Percentiles rank a stretch among this genome's conserved stretches.
These are phyloP conservation scores for Larimichthys polyactis DNA, from an alignment of 2,113 vertebrate species.

Conservation along the genomic window DNA sequence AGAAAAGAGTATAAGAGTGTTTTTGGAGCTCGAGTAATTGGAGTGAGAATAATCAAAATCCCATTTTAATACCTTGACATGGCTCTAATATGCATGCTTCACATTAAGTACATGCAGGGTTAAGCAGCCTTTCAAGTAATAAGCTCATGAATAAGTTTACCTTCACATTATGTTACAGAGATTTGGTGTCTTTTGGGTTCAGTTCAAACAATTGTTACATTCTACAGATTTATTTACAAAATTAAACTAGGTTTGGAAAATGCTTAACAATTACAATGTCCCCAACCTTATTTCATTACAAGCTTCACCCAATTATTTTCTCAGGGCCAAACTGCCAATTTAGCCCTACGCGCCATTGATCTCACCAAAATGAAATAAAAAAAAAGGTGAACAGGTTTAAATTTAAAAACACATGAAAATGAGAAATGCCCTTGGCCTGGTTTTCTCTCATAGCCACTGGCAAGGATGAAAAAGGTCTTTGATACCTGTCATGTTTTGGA, in stretches of 20 bases:
- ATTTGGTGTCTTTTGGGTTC: not conserved
- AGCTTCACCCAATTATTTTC: conserved; percentile 30
- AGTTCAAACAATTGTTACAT: not conserved
- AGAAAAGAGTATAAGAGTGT: too few species aligned
- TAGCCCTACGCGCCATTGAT: conserved; percentile 17
- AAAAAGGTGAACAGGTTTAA: conserved; percentile 14
- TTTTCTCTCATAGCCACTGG: not conserved
- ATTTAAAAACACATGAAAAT: conserved; percentile 33
- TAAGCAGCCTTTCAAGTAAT: conserved; percentile 15
- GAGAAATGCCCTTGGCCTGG: conserved; percentile 27
- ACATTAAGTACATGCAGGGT: conserved; percentile 9
- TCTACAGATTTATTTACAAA: not conserved
- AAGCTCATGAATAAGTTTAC: conserved; percentile 32
- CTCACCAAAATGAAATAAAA: conserved; percentile 11
- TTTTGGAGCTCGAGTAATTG: not conserved
- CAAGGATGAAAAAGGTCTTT: conserved; percentile 30
- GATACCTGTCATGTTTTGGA: not conserved
- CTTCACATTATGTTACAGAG: conserved; percentile 2
- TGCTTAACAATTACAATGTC: not conserved
- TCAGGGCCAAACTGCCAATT: conserved; percentile 52
- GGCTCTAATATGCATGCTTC: conserved; percentile 3
- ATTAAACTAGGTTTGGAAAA: not conserved
- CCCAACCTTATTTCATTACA: not conserved
- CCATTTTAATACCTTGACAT: not conserved
- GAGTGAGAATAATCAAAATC: not conserved